Evolutionary conservation across 2,113 vertebrate genomes (phyloP), one percentile per base, ranked within the genome.

Genomic region (Pelobates fuscus): DNA sequence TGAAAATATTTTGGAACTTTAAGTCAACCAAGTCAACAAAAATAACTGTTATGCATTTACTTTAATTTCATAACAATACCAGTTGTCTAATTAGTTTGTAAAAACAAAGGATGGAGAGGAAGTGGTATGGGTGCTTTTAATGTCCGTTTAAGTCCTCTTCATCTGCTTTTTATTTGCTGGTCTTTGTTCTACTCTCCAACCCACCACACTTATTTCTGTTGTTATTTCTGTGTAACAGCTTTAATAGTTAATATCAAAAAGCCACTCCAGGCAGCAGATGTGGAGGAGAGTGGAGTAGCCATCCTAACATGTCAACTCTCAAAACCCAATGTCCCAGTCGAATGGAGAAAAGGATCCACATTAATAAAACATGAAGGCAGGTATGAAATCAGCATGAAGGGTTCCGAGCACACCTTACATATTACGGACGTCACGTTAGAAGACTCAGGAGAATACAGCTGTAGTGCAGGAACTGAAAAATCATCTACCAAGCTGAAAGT

Each of bases 361-460:
- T 37, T 88, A 17, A 86, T 97, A 81, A 77, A 5, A n/a, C 46
- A 88, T 41, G 91, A 91, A 55, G 81, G 87, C 63, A 95, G 90
- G 81, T 93, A 85, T 84, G 89, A 79, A 67, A 81, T 95, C 68
- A 89, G 88, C 78, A 85, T 86, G 32, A 86, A 84, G 23, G 90
- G 86, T 37, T 78, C 77, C 0, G 80, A 80, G n/a, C 91, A 92
- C 74, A 89, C 43, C 0, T 79, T 97, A 81, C 25, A 85, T 30
- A 83, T 97, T 64, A 79, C 72, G 0, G 80, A 89, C 18, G 37
- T 94, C 66, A 81, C 26, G 15, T 21, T 10, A 2, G 88, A 81
- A 0, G 95, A 97, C 26, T 57, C 86, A 0, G 95, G 92, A 3
- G 88, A 95, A 21, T 97, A 96, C n/a, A 91, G 82, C 76, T 95